These are phyloP conservation scores for Atethmia centrago DNA, from an alignment of 2,888 invertebrate genomes.

Conservation along the genomic window DNA sequence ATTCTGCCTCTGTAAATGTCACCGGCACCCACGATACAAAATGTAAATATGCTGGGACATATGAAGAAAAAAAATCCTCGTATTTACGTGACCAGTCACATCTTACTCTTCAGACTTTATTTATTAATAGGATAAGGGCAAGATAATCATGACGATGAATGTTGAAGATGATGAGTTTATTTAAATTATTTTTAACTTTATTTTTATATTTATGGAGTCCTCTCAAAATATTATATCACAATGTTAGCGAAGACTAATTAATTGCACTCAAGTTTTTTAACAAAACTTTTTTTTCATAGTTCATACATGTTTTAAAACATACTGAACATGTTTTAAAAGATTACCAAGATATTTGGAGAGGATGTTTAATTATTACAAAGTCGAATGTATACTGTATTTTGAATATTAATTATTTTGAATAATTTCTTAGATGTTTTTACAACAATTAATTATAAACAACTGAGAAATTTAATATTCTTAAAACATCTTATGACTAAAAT, in stretches of 20 bases:
- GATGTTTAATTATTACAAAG: not conserved
- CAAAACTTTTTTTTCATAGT: not conserved
- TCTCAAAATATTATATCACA: not conserved
- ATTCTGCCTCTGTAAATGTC: constrained; percentile 29
- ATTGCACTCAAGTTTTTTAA: not conserved
- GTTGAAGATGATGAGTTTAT: not conserved
- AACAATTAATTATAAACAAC: not conserved
- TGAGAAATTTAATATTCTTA: not conserved
- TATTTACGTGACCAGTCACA: constrained; percentile 6
- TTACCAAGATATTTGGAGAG: not conserved
- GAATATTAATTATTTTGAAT: not conserved
- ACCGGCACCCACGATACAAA: constrained; percentile 11
- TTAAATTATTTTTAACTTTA: not conserved
- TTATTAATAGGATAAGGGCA: not conserved
- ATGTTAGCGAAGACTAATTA: not conserved
- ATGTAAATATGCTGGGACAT: constrained; percentile 30
- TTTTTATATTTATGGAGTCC: not conserved
- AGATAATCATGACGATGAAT: not conserved
- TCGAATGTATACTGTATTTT: not conserved
- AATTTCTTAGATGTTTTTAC: not conserved
- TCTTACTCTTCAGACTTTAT: not conserved
- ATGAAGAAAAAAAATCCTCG: constrained; percentile 10
- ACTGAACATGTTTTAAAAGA: not conserved
- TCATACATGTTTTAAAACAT: no score
- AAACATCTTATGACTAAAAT: not conserved